Evolutionary conservation across 64 coral and sea anemone species (phyloP), one percentile per base, ranked within the genome.

Genomic region (Anthopleura sola): DNA sequence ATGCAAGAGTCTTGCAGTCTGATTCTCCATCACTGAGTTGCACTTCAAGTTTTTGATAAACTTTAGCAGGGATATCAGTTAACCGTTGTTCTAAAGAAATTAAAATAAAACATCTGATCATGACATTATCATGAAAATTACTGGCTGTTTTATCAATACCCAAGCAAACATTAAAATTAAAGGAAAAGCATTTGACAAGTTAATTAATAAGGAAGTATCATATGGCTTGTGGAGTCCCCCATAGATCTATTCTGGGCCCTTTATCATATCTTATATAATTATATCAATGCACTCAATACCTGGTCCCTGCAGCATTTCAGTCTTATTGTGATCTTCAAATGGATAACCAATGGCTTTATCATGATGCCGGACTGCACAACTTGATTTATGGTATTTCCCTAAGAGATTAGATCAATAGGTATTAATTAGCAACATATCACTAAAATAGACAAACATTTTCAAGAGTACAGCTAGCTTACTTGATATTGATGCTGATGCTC

Each of bases 371-470:
- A 29, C 40, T 6, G 4, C 7, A 34, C 66, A 71, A 71, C 66
- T 71, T 71, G 66, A 71, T 71, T 71, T 71, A 29, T 71, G 28
- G 13, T 71, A 71, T n/a, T n/a, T 71, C 16, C 66, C 66, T 71
- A 16, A 33, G 28, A 34, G 34, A 33, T 71, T 33, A 71, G 50
- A 17, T 14, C 50, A 53, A 2, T 53, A 53, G 50, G 1, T 12
- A 53, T 53, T 12, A 14, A 53, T 15, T 53, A 44, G 9, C 40
- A 44, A 53, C 50, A 13, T n/a, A n/a, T n/a, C n/a, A n/a, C n/a
- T n/a, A n/a, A n/a, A n/a, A 53, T 44, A 44, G 12, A 53, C 50
- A 15, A 15, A 15, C 16, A 53, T 53, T 15, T 17, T 53, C 6
- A 53, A 17, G 12, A 53, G 50, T 53, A 14, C 6, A 71, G 10